Percentiles rank a stretch among this genome's conserved stretches.
These are phyloP conservation scores for Smittia sp. DNA, from an alignment of 2,888 invertebrate species.

Conservation along the genomic window DNA sequence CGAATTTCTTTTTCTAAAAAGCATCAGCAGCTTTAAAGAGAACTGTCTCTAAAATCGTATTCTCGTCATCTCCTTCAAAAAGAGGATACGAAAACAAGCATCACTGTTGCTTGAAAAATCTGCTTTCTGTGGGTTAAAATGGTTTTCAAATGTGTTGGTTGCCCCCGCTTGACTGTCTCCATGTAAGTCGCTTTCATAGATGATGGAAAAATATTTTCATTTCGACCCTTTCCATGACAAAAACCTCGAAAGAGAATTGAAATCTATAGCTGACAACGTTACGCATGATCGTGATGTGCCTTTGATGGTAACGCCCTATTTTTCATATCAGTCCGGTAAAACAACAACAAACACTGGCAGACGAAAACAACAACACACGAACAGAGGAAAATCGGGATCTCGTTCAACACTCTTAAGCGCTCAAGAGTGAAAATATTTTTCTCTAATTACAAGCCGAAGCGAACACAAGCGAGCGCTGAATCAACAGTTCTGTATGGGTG, in stretches of 20 bases:
- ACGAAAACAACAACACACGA: slow-evolving; percentile 28
- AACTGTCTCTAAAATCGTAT: neutral
- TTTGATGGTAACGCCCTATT: slow-evolving; percentile 32
- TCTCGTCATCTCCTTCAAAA: neutral
- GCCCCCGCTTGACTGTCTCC: slow-evolving; percentile 23
- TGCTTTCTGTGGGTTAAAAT: slow-evolving; percentile 7
- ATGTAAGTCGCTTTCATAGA: slow-evolving; percentile 26
- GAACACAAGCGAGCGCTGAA: slow-evolving; percentile 7
- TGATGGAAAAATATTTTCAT: slow-evolving; percentile 11
- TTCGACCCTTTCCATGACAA: neutral
- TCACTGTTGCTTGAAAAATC: slow-evolving; percentile 16
- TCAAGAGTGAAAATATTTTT: neutral
- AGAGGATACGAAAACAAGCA: neutral
- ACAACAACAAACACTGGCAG: neutral
- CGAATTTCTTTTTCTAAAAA: neutral
- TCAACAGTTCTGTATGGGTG: slow-evolving; percentile 32
- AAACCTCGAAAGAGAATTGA: slow-evolving; percentile 24
- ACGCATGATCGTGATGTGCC: slow-evolving; percentile 35
- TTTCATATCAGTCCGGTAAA: neutral
- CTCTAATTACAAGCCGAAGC: slow-evolving; percentile 22
- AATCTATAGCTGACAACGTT: slow-evolving; percentile 20
- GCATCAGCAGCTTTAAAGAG: neutral
- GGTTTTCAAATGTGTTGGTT: neutral
- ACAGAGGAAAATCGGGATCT: neutral
- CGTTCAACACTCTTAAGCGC: neutral